Conservation (phyloP, 2,797 vertebrate species). For the Coregonus sp. region DNA sequence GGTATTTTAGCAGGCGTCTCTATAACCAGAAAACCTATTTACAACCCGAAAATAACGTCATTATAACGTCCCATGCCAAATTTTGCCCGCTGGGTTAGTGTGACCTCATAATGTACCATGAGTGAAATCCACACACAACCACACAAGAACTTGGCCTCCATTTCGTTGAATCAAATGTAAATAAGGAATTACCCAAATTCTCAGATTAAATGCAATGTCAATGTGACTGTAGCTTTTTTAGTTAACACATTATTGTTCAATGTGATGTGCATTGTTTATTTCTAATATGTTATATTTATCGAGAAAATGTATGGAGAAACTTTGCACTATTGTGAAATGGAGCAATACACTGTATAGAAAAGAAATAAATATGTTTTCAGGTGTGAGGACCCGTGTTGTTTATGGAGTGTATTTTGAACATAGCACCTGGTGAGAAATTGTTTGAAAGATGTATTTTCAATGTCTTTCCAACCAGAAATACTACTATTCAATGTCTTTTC, state of each 20-base stretch:
- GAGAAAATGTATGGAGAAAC: conserved; percentile 68
- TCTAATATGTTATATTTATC: conserved; percentile 82
- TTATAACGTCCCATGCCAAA: background rate
- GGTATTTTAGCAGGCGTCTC: background rate
- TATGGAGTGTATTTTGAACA: conserved; percentile 19
- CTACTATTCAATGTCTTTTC: background rate
- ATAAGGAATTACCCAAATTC: conserved; percentile 58
- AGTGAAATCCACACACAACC: conserved; percentile 43
- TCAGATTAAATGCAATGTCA: conserved; percentile 62
- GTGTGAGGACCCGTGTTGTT: conserved; percentile 43
- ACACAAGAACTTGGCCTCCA: conserved; percentile 53
- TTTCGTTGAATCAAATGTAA: conserved; percentile 62
- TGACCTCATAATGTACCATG: conserved; percentile 29
- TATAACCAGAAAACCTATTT: background rate
- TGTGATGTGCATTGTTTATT: conserved; percentile 76
- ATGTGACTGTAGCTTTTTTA: conserved; percentile 56
- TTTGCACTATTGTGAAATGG: conserved; percentile 81
- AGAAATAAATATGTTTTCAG: conserved; percentile 78
- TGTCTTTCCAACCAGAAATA: background rate
- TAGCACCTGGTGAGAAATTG: background rate
- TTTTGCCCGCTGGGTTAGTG: conserved; percentile 5
- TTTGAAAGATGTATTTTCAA: background rate
- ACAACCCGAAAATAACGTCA: background rate
- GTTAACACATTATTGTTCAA: conserved; percentile 57
- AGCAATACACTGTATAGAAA: conserved; percentile 77